A percentile compares a stretch with the other conserved stretches of the same genome.
These are phyloP conservation scores for Cylas formicarius DNA, from an alignment of 1,140 invertebrate species.

Conservation along the genomic window DNA sequence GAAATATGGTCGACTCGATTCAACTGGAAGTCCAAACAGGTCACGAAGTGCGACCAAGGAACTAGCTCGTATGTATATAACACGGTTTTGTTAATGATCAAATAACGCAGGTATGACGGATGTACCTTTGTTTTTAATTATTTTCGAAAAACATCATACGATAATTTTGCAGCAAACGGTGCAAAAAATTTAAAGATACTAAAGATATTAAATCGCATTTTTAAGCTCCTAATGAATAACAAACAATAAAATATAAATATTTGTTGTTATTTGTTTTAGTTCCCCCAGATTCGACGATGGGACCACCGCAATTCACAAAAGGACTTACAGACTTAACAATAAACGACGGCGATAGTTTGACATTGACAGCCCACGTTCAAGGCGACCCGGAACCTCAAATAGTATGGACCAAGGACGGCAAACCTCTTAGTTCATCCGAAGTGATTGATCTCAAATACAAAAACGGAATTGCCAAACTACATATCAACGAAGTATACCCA, in stretches of 20 bases:
- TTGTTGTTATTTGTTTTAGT: slow-evolving; percentile 47
- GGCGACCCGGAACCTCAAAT: slow-evolving; percentile 90
- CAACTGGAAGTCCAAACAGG: slow-evolving; percentile 65
- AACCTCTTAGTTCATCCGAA: slow-evolving; percentile 67
- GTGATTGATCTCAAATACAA: slow-evolving; percentile 88
- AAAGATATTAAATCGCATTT: no score
- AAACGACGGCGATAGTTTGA: slow-evolving; percentile 74
- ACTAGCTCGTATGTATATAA: slow-evolving; percentile 63
- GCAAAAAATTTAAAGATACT: no score
- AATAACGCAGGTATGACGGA: no score
- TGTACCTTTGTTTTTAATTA: no score
- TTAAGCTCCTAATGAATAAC: no score
- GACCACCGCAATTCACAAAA: slow-evolving; percentile 71
- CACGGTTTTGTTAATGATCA: neutral
- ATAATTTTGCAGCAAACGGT: no score
- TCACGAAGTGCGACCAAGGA: slow-evolving; percentile 87
- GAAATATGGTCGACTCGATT: slow-evolving; percentile 69
- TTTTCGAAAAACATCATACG: no score
- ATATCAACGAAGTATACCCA: slow-evolving; percentile 86
- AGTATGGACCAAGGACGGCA: slow-evolving; percentile 76
- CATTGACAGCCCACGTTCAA: slow-evolving; percentile 69
- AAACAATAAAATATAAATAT: slow-evolving; percentile 4
- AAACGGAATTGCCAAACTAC: slow-evolving; percentile 74
- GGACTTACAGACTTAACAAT: slow-evolving; percentile 62
- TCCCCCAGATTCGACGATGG: slow-evolving; percentile 77